These are phyloP conservation scores for Gorsachius magnificus DNA, from an alignment of 2,797 vertebrate genomes.

Conservation along the genomic window DNA sequence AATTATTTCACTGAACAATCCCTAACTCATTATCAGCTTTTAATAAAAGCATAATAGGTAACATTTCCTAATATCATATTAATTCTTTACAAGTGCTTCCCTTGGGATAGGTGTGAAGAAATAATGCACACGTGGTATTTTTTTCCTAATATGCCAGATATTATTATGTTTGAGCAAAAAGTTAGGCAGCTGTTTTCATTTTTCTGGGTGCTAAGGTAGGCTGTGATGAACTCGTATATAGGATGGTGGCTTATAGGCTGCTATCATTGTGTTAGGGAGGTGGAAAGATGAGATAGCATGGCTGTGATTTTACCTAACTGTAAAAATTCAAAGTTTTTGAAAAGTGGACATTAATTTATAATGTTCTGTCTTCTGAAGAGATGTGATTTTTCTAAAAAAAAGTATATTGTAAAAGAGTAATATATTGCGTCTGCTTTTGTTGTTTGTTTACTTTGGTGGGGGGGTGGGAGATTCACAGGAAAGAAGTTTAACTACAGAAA, in stretches of 20 bases:
- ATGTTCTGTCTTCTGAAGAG: background rate
- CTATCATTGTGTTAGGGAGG: background rate
- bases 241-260: background rate
- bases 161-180: background rate
- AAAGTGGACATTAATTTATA: background rate
- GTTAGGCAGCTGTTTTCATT: background rate
- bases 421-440: background rate
- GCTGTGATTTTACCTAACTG: background rate
- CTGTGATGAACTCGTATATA: background rate
- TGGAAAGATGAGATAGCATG: background rate
- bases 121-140: background rate
- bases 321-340: background rate
- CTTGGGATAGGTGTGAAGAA: background rate
- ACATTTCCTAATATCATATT: background rate
- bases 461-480: background rate
- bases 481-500: background rate
- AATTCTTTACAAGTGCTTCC: background rate
- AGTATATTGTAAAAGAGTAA: background rate
- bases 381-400: background rate
- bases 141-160: background rate
- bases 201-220: background rate
- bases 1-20: background rate
- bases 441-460: background rate
- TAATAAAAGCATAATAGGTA: background rate
- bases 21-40: background rate